Evolutionary conservation across 2,888 invertebrate genomes (phyloP), one percentile per base, ranked within the genome.

Genomic region (Stegophylla sp.): DNA sequence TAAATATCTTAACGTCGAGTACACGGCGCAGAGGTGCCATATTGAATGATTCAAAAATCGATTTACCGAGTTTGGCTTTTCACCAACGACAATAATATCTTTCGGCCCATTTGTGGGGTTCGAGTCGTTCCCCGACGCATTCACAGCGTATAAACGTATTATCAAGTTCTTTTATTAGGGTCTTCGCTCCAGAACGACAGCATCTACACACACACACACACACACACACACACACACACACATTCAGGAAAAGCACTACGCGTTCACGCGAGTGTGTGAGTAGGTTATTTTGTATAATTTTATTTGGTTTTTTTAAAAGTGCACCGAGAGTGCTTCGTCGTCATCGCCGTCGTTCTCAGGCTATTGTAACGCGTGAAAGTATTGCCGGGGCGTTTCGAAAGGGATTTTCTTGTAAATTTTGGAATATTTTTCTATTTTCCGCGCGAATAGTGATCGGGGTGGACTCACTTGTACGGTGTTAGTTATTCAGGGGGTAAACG

Each of bases 1-100:
- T 56, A 56, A 56, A 56, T 56, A 56, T 56, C 12, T 56, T 12
- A 20, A 23, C 12, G 56, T 56, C 56, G 20, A 56, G 56, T 23
- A 20, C 20, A 56, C 56, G 20, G 34, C 34, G 34, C 34, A 20
- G 56, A 56, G 20, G 20, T 20, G 20, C 56, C 56, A 10, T 56
- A n/a, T n/a, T 20, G 20, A 20, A 20, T 12, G 56, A 12, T 56
- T 56, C 23, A 23, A 56, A 56, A 56, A 56, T 20, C 56, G 10
- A 56, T 23, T 56, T 20, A 20, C 20, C 20, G 20, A 56, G 20
- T 56, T 56, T 56, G 56, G 56, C 56, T 56, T 56, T 56, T 56
- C 56, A 56, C 56, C 56, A 56, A 56, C 56, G 20, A 56, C 56
- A 56, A 56, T 56, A 56, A 56, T 56, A 56, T 56, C 56, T 56